phyloP scores from a whole-genome alignment of 2,888 invertebrate genomes.

The Ornithoptera alexandrae region DNA sequence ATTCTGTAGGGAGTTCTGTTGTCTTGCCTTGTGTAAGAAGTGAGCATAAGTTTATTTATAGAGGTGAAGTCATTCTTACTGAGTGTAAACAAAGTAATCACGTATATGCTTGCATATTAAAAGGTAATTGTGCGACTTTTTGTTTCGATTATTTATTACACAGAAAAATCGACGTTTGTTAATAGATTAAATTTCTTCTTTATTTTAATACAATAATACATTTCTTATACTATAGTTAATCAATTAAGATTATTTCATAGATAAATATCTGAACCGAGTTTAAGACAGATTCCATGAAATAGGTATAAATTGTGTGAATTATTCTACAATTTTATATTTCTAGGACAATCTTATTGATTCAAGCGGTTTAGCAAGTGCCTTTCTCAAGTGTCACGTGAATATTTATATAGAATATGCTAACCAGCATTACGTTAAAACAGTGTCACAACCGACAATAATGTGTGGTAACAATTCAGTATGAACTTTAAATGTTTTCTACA shows the following conservation, averaged over 20 bases:
- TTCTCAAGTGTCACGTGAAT: background rate
- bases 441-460: conserved; percentile 16
- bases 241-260: background rate
- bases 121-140: conserved; percentile 12
- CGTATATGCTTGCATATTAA: conserved; percentile 24
- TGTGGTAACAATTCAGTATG: conserved; percentile 1
- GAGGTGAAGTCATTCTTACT: conserved; percentile 65
- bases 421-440: conserved; percentile 17
- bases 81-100: conserved; percentile 39
- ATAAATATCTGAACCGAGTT: background rate
- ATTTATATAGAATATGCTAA: conserved; percentile 14
- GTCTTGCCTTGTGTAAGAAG: conserved; percentile 22
- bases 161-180: background rate
- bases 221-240: background rate
- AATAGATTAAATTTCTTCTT: background rate
- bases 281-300: background rate
- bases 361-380: background rate
- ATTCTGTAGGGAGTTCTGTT: conserved; percentile 16
- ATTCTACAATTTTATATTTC: background rate
- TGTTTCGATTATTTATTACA: background rate
- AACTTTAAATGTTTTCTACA: background rate
- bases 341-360: background rate
- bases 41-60: conserved; percentile 61
- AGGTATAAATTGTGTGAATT: background rate
- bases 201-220: background rate